Base-by-base conservation (phyloP, 2,888 invertebrate genomes). In the Rhaphigaster nebulosa region DNA sequence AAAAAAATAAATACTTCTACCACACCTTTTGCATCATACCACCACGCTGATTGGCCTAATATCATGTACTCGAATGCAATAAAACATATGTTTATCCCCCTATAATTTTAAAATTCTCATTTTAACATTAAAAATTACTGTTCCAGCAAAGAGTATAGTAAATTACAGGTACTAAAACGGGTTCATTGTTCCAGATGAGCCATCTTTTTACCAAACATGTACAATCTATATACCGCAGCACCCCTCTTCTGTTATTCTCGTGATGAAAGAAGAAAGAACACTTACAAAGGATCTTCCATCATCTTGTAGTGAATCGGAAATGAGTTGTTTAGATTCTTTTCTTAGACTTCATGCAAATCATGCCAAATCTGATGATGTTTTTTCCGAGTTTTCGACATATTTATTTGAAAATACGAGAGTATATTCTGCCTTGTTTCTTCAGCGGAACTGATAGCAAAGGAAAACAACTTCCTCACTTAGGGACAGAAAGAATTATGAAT, bases 371-470 rank as follows among this genome's bases (percentile, higher is more conserved):
- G 70, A 38, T 76, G 29, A 20, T 76, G 34, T 76, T 76, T 38
- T 76, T 76, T 76, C 23, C 70, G 70, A 76, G 70, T 76, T 38
- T 34, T 38, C 38, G 70, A 76, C 70, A 76, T 76, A 76, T 76
- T 76, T 76, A 76, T 76, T 76, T 29, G 70, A 34, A 38, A 38
- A 38, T 34, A 38, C 38, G 6, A 15, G 34, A 34, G 38, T 76
- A 38, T 76, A 76, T 76, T 76, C 23, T 76, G 34, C 20, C 70
- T 76, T 38, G 34, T 38, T 38, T 23, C 38, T 34, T 65, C 29
- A 0, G 29, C 29, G 29, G 29, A 65, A 65, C 65, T 76, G 70
- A 76, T 38, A 76, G 8, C 20, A 38, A 23, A 6, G 12, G 70
- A 76, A 76, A 76, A 38, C 70, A 76, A 38, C 70, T 76, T 38